Evolutionary conservation across 2,113 vertebrate genomes (phyloP).

Genomic region (Pterocles orientalis): DNA sequence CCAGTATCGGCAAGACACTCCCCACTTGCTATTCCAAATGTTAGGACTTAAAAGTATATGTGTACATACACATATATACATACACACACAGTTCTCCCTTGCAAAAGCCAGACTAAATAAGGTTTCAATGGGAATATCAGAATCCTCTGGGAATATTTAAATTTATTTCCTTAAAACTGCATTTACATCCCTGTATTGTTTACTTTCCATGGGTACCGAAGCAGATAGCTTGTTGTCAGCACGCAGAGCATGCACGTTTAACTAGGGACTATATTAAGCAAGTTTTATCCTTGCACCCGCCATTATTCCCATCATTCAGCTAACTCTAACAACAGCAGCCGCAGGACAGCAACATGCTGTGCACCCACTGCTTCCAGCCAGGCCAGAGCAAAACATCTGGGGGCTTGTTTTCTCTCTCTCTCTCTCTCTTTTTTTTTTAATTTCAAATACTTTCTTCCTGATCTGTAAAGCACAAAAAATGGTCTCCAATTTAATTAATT

Average conservation of each 20-base stretch:
- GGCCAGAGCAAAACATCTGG: not conserved
- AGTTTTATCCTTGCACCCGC: not conserved
- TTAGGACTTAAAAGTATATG: fast-evolving
- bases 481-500: not conserved
- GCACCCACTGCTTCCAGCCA: not conserved
- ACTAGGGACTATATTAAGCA: not conserved
- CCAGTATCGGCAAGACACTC: too few species aligned
- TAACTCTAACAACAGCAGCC: not conserved
- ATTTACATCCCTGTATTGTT: not conserved
- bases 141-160: too few species aligned
- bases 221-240: not conserved
- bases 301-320: too few species aligned
- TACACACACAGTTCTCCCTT: not conserved
- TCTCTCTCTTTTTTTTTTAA: too few species aligned
- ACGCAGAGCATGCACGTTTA: too few species aligned
- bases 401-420: too few species aligned
- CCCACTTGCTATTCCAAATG: not conserved
- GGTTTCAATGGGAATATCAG: not conserved
- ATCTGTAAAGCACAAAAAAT: not conserved
- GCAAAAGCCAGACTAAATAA: not conserved
- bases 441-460: not conserved
- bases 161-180: not conserved
- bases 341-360: not conserved
- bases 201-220: too few species aligned
- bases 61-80: too few species aligned